A percentile compares a stretch with the other conserved stretches of the same genome.
phyloP scores from a whole-genome alignment of 2,113 vertebrate species.

The Odocoileus hemionus region DNA sequence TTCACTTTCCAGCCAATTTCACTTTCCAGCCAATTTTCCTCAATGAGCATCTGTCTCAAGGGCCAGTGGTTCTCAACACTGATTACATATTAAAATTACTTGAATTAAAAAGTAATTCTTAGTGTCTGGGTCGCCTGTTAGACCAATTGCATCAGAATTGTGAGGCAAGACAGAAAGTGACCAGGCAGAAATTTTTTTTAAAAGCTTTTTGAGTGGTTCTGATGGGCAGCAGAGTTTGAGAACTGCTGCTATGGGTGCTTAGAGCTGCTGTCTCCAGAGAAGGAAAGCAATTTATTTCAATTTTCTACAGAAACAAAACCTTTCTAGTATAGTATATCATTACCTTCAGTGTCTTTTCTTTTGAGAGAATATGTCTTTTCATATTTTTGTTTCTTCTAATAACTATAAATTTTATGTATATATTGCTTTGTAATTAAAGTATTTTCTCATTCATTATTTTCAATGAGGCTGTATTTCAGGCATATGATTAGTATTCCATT shows the following conservation, averaged over 20 bases:
- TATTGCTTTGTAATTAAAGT: not conserved
- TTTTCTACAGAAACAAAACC: not conserved
- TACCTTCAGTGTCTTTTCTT: not conserved
- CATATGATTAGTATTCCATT: not conserved
- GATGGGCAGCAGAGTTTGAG: not conserved
- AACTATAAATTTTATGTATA: not conserved
- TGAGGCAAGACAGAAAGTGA: not conserved
- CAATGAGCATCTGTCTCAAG: not conserved
- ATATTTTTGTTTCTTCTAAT: not conserved
- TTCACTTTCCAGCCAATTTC: not conserved
- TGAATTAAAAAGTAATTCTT: not conserved
- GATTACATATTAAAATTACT: not conserved
- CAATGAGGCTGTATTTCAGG: not conserved
- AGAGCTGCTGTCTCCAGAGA: not conserved
- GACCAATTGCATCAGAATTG: not conserved
- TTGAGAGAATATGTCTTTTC: not conserved
- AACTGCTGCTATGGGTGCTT: not conserved
- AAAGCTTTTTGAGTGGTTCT: not conserved
- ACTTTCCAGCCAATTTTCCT: not conserved
- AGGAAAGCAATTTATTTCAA: not conserved
- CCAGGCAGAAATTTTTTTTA: not conserved
- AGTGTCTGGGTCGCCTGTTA: not conserved
- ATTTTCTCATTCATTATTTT: constrained; percentile 4
- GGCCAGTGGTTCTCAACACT: not conserved
- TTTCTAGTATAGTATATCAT: not conserved